Evolutionary conservation across 2,888 invertebrate genomes (phyloP).

Genomic region (Acanthoscelides obtectus): DNA sequence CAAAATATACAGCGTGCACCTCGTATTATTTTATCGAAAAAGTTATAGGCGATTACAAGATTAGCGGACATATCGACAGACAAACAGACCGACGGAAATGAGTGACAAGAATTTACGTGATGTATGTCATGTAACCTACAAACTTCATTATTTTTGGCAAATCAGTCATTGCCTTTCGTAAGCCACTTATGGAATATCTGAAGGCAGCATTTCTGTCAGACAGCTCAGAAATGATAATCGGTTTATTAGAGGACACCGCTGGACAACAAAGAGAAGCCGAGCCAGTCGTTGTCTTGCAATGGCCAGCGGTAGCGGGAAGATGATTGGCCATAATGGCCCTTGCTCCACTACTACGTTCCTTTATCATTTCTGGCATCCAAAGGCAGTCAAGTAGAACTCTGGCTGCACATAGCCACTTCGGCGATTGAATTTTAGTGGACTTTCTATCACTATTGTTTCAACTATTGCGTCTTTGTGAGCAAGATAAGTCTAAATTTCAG

Average conservation of each 20-base stretch:
- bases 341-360: not conserved
- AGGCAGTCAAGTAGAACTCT: not conserved
- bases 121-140: too few relatives aligned
- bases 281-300: not conserved
- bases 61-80: too few relatives aligned
- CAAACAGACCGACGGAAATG: too few relatives aligned
- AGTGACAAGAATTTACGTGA: too few relatives aligned
- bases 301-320: not conserved
- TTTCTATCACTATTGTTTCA: not conserved
- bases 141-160: too few relatives aligned
- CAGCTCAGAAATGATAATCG: not conserved
- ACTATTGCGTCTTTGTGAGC: not conserved
- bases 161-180: not conserved
- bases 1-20: too few relatives aligned
- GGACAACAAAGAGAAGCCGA: not conserved
- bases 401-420: not conserved
- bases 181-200: not conserved
- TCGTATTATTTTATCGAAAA: too few relatives aligned
- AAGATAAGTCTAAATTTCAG: too few relatives aligned
- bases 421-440: not conserved
- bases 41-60: too few relatives aligned
- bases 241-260: not conserved
- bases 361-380: not conserved
- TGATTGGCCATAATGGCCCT: not conserved
- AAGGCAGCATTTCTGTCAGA: not conserved